Base-by-base conservation (phyloP, 2,888 invertebrate genomes). In the Lycaena phlaeas region DNA sequence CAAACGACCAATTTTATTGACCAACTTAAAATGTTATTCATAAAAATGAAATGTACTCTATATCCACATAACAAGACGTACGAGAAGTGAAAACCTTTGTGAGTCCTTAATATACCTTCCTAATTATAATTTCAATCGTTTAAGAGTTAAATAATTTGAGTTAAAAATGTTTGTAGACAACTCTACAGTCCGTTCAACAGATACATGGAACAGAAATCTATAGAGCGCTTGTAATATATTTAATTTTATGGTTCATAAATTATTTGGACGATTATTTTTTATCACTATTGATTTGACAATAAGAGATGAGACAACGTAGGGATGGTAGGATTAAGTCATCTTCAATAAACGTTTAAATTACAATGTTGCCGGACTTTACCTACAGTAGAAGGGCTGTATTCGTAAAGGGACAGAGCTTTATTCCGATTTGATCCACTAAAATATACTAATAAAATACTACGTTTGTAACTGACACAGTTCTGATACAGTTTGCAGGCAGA, bases 101-200 rank as follows among this genome's bases (percentile, higher is more conserved):
- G 7, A 25, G 39, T 40, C 22, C n/a, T 40, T 25, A 31, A 15
- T 40, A 30, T 12, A 36, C 18, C 11, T 18, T 34, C 68, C 79
- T 78, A 82, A 82, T 82, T 82, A 79, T 79, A 79, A 79, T 79
- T 74, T 76, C 72, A 79, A 81, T 70, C 76, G 79, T 75, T 79
- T 79, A 76, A 58, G 61, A 74, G 72, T 68, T 68, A 76, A 79
- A 81, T 79, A 79, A 79, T 81, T 77, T 81, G 73, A 74, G 70
- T 64, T 69, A 68, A 58, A 61, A 71, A 68, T 66, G 63, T 74
- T 76, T 70, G 69, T 71, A 73, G 73, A 76, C 77, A 73, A 70
- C 69, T 74, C 58, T n/a, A n/a, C 65, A 60, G 69, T 71, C 74
- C 72, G 76, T 72, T 78, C 74, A 78, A 77, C 76, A 67, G 62